Percentiles rank a stretch among this genome's conserved stretches.
Conservation (phyloP, 2,113 vertebrate species). For the Callipepla squamata region DNA sequence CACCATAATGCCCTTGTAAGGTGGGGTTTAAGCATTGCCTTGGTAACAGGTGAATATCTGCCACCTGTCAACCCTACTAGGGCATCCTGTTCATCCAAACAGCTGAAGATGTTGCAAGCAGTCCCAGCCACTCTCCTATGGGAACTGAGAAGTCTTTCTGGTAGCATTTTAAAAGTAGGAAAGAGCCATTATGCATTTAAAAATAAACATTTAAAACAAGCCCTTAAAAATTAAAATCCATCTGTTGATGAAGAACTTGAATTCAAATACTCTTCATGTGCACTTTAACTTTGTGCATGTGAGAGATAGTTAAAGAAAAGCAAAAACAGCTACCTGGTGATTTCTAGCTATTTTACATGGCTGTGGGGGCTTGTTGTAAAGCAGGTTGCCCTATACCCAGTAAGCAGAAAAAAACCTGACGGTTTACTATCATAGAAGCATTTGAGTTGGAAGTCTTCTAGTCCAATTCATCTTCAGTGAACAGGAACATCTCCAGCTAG, state of each 20-base stretch:
- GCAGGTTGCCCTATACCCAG: neutral
- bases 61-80: neutral
- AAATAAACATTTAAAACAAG: conserved; percentile 3
- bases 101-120: neutral
- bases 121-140: neutral
- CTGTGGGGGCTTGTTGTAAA: neutral
- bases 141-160: neutral
- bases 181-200: neutral
- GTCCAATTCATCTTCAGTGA: too few species aligned
- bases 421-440: neutral
- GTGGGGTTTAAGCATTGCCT: neutral
- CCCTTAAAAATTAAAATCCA: neutral
- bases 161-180: neutral
- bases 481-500: too few species aligned
- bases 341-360: neutral
- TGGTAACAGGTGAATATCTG: neutral
- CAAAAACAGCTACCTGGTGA: neutral
- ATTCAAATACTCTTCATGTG: neutral
- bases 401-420: neutral
- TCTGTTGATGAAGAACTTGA: neutral
- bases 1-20: neutral
- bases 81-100: neutral
- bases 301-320: neutral
- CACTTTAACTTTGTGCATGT: neutral
- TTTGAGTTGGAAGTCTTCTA: too few species aligned